phyloP scores from a whole-genome alignment of 2,888 invertebrate species.

The Blera fallax region DNA sequence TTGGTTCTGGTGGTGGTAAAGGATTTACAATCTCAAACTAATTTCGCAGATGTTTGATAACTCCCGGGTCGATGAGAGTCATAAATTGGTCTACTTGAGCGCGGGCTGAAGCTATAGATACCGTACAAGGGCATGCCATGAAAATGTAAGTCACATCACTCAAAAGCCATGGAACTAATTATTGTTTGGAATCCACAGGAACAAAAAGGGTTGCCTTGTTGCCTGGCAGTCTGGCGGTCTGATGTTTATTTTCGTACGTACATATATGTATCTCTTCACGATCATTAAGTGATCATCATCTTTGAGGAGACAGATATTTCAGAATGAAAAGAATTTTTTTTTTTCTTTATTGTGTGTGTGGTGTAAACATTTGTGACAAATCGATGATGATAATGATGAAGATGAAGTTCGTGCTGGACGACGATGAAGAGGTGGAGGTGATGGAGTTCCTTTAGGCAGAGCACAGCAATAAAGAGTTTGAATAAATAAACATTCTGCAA shows the following conservation, averaged over 20 bases:
- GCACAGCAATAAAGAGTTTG: slow-evolving; percentile 28
- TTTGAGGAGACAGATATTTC: slow-evolving; percentile 36
- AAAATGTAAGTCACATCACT: slow-evolving; percentile 48
- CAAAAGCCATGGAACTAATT: slow-evolving; percentile 34
- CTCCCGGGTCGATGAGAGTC: slow-evolving; percentile 40
- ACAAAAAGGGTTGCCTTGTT: slow-evolving; percentile 55
- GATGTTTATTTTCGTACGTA: slow-evolving; percentile 54
- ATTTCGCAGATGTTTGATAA: slow-evolving; percentile 74
- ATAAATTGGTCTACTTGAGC: slow-evolving; percentile 65
- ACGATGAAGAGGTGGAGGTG: slow-evolving; percentile 3
- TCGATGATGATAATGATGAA: slow-evolving; percentile 46
- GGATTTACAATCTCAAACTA: slow-evolving; percentile 73
- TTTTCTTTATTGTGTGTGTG: neutral
- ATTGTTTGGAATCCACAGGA: slow-evolving; percentile 2
- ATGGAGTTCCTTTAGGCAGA: neutral
- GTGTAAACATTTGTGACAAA: slow-evolving; percentile 70
- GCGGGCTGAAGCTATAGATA: neutral
- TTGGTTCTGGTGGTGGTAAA: slow-evolving; percentile 59
- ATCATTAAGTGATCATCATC: slow-evolving; percentile 62
- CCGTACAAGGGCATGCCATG: neutral
- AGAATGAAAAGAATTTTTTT: slow-evolving; percentile 22
- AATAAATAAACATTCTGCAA: slow-evolving; percentile 53
- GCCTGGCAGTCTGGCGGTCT: slow-evolving; percentile 37
- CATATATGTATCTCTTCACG: slow-evolving; percentile 40
- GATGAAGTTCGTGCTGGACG: slow-evolving; percentile 22